A percentile compares a stretch with the other conserved stretches of the same genome.
Conservation (phyloP, 2,113 vertebrate species). For the Gavialis gangeticus region DNA sequence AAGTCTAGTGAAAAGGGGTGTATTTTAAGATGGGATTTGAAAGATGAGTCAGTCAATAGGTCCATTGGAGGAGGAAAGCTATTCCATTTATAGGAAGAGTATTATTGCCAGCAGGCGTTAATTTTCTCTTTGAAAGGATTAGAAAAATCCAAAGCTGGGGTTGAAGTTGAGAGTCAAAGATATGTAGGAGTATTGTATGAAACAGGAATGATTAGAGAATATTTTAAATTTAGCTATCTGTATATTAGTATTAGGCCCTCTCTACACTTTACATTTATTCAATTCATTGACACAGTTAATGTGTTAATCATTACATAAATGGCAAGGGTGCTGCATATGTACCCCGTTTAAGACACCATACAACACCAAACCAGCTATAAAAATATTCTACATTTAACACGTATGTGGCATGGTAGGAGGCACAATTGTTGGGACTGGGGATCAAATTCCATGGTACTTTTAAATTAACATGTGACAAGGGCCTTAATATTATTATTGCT, state of each 20-base stretch:
- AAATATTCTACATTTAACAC: too few species aligned
- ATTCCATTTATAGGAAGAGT: neutral
- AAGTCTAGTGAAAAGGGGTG: neutral
- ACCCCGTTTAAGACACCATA: too few species aligned
- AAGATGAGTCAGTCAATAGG: neutral
- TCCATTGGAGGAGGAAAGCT: neutral
- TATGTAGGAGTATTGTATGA: neutral
- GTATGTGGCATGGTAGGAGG: too few species aligned
- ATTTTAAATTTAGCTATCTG: slow-evolving; percentile 23
- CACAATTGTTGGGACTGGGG: too few species aligned
- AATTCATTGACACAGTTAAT: too few species aligned
- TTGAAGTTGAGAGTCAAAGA: slow-evolving; percentile 36
- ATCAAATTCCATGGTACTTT: too few species aligned
- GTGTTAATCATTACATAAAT: too few species aligned
- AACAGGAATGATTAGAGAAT: neutral
- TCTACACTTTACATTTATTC: too few species aligned
- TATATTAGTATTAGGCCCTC: neutral
- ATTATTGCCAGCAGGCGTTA: neutral
- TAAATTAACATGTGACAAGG: too few species aligned
- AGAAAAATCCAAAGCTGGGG: neutral
- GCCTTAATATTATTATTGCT: neutral
- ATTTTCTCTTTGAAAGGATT: slow-evolving; percentile 33
- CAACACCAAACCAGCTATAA: too few species aligned
- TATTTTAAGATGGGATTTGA: neutral
- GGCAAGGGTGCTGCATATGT: too few species aligned